phyloP scores from a whole-genome alignment of 2,113 vertebrate genomes.

The Corynorhinus townsendii region DNA sequence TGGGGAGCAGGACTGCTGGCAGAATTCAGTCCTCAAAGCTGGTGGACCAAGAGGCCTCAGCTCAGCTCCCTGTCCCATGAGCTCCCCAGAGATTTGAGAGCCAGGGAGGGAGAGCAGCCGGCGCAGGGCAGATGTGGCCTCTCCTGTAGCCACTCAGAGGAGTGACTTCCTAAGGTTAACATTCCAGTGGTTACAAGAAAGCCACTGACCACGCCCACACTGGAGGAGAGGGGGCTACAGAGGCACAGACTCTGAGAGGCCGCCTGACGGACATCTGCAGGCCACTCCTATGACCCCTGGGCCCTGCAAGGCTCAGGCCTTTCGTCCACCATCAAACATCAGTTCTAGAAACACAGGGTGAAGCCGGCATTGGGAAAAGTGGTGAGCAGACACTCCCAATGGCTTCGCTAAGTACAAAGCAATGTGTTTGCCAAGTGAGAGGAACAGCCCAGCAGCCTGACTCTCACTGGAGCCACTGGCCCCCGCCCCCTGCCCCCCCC shows the following conservation, averaged over 20 bases:
- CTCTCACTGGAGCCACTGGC: too few species aligned
- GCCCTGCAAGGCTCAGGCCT: neutral
- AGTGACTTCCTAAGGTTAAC: too few species aligned
- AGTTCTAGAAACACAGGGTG: neutral
- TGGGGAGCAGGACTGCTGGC: neutral
- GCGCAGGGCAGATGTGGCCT: too few species aligned
- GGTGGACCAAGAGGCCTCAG: neutral
- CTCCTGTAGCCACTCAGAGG: too few species aligned
- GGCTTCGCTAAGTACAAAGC: neutral
- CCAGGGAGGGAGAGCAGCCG: too few species aligned
- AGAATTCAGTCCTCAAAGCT: accelerated
- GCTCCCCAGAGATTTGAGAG: neutral
- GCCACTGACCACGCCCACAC: accelerated
- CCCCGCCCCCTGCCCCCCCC: accelerated
- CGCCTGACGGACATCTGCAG: neutral
- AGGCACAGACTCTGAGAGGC: accelerated
- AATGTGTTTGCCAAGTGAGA: neutral
- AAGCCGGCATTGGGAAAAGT: neutral
- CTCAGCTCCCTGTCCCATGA: neutral
- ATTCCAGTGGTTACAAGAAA: neutral
- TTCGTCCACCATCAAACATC: accelerated
- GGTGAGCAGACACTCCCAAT: neutral
- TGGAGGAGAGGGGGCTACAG: accelerated
- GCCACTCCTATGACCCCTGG: accelerated
- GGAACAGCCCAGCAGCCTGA: neutral